These are phyloP conservation scores for Atherix ibis DNA, from an alignment of 2,888 invertebrate genomes.

Conservation along the genomic window DNA sequence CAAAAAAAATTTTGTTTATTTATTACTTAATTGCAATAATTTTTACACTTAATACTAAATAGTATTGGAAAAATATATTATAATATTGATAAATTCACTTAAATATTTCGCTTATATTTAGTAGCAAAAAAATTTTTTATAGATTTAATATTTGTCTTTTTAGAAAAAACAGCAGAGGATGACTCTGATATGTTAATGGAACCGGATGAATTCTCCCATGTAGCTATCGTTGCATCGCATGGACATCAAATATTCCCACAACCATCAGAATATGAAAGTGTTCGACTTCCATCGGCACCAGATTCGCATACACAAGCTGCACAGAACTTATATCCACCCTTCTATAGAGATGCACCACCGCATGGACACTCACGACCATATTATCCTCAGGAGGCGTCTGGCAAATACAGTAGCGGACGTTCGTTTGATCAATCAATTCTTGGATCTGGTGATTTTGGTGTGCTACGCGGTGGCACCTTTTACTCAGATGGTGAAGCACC, in stretches of 20 bases:
- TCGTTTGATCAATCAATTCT: slow-evolving; percentile 46
- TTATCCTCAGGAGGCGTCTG: slow-evolving; percentile 40
- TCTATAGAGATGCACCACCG: slow-evolving; percentile 43
- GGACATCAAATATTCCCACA: slow-evolving; percentile 25
- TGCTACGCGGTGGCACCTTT: slow-evolving; percentile 74
- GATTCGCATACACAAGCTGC: slow-evolving; percentile 35
- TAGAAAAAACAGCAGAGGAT: slow-evolving; percentile 27
- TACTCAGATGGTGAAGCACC: slow-evolving; percentile 57
- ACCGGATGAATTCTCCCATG: slow-evolving; percentile 27
- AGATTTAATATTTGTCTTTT: too few relatives aligned
- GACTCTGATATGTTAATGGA: slow-evolving; percentile 33
- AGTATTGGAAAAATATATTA: too few relatives aligned
- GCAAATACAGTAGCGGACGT: slow-evolving; percentile 32
- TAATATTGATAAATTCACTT: too few relatives aligned
- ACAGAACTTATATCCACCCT: slow-evolving; percentile 65
- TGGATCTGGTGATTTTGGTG: slow-evolving; percentile 75
- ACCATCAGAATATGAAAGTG: slow-evolving; percentile 11
- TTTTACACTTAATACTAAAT: too few relatives aligned
- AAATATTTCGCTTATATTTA: too few relatives aligned
- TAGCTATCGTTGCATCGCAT: slow-evolving; percentile 24
- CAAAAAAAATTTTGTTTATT: too few relatives aligned
- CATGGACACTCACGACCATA: slow-evolving; percentile 45
- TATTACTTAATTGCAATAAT: too few relatives aligned
- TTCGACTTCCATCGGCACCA: slow-evolving; percentile 4
- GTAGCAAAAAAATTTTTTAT: too few relatives aligned